A percentile compares a stretch with the other conserved stretches of the same genome.
phyloP scores from a whole-genome alignment of 2,797 vertebrate genomes.

The Xenentodon cancila region DNA sequence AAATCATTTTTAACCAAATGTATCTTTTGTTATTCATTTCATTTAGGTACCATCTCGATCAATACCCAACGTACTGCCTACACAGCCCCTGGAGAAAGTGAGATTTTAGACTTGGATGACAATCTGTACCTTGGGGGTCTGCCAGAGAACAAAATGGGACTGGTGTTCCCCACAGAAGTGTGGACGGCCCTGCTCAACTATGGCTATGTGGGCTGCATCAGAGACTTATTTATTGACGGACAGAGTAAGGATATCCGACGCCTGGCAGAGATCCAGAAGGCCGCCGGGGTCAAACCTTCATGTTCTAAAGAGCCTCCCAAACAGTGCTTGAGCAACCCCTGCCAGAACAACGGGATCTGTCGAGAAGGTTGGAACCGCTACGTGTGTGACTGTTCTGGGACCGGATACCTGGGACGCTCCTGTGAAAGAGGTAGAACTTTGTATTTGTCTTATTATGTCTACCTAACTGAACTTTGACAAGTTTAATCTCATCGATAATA shows the following conservation, averaged over 20 bases:
- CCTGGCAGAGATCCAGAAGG: slow-evolving; percentile 94
- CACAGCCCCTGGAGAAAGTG: slow-evolving; percentile 95
- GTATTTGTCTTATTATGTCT: slow-evolving; percentile 13
- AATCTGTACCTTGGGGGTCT: slow-evolving; percentile 95
- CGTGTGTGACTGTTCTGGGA: slow-evolving; percentile 96
- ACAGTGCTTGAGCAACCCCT: slow-evolving; percentile 97
- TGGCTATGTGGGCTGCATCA: slow-evolving; percentile 96
- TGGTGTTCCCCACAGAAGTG: slow-evolving; percentile 96
- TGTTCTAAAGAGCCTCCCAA: slow-evolving; percentile 95
- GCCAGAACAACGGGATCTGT: slow-evolving; percentile 95
- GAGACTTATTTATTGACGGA: slow-evolving; percentile 97
- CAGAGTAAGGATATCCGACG: slow-evolving; percentile 97
- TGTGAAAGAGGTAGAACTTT: slow-evolving; percentile 93
- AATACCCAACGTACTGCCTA: slow-evolving; percentile 94
- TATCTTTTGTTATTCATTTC: slow-evolving; percentile 29
- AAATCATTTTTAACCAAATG: neutral
- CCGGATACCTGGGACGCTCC: slow-evolving; percentile 93
- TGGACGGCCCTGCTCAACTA: slow-evolving; percentile 99
- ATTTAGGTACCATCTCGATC: slow-evolving; percentile 95
- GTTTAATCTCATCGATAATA: neutral
- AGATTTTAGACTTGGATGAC: slow-evolving; percentile 97
- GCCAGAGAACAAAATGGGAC: slow-evolving; percentile 94
- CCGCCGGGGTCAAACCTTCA: slow-evolving; percentile 95
- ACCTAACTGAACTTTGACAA: neutral
- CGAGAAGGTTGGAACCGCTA: slow-evolving; percentile 98